Conservation (phyloP, 2,888 invertebrate species). For the Eulithis prunata region DNA sequence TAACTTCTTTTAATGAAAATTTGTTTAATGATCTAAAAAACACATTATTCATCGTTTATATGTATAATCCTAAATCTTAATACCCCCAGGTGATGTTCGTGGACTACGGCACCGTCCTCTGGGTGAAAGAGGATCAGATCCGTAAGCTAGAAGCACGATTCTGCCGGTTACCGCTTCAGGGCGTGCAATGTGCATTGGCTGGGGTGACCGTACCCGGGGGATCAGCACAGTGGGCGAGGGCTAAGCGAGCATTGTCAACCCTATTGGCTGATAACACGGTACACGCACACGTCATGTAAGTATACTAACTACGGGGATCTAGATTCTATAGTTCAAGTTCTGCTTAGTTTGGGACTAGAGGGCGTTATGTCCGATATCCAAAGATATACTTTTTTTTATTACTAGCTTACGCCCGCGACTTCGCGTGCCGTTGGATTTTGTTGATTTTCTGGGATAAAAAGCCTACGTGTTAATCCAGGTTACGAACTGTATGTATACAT, state of each 20-base stretch:
- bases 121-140: constrained; percentile 79
- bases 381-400: no score
- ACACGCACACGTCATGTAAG: constrained; percentile 65
- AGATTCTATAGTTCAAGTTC: no score
- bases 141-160: constrained; percentile 82
- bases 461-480: no score
- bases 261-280: constrained; percentile 51
- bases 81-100: constrained; percentile 83
- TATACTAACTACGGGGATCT: constrained; percentile 22
- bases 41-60: no score
- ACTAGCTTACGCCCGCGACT: no score
- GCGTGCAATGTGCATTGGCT: constrained; percentile 76
- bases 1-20: no score
- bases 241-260: constrained; percentile 41
- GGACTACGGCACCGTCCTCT: constrained; percentile 87
- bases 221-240: constrained; percentile 50
- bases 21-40: no score
- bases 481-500: no score
- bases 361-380: no score
- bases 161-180: constrained; percentile 83
- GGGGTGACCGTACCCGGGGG: constrained; percentile 59
- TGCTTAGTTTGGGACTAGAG: no score
- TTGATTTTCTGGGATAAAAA: no score
- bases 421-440: constrained; percentile 1
- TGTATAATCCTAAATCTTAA: background rate